A percentile compares a stretch with the other conserved stretches of the same genome.
Evolutionary conservation across 2,888 invertebrate genomes (phyloP).

Genomic region (Sipha maydis): DNA sequence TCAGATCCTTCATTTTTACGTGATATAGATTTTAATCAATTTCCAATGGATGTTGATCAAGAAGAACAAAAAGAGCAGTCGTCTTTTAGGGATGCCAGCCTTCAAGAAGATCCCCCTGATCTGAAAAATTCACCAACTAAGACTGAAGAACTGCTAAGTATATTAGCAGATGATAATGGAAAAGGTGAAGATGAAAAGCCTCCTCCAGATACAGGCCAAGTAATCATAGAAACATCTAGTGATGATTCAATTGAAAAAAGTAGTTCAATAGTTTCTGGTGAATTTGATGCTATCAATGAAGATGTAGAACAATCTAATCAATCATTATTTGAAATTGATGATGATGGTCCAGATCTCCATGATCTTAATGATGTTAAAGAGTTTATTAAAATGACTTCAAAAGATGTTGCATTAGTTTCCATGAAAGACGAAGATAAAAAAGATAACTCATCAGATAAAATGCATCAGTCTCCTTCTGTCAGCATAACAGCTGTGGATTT

Average conservation of each 20-base stretch:
- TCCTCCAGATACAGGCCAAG: constrained; percentile 55
- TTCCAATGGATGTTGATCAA: constrained; percentile 61
- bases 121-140: constrained; percentile 80
- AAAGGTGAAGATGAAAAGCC: constrained; percentile 65
- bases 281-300: constrained; percentile 50
- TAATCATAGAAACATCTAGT: constrained; percentile 40
- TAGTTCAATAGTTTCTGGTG: constrained; percentile 47
- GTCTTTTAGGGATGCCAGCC: constrained; percentile 62
- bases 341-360: constrained; percentile 58
- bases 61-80: constrained; percentile 60
- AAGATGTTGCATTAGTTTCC: constrained; percentile 50
- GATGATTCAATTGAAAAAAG: constrained; percentile 60
- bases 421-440: constrained; percentile 55
- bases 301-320: constrained; percentile 43
- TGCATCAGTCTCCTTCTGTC: constrained; percentile 53
- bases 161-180: constrained; percentile 63
- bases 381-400: constrained; percentile 51
- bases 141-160: constrained; percentile 81
- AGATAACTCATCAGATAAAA: constrained; percentile 44
- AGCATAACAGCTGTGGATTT: constrained; percentile 58
- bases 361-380: constrained; percentile 60
- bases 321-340: constrained; percentile 55
- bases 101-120: constrained; percentile 60
- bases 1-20: constrained; percentile 53
- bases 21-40: constrained; percentile 59